Evolutionary conservation across 1,140 invertebrate species (phyloP), one percentile per base, ranked within the genome.

Genomic region (Venturia canescens): DNA sequence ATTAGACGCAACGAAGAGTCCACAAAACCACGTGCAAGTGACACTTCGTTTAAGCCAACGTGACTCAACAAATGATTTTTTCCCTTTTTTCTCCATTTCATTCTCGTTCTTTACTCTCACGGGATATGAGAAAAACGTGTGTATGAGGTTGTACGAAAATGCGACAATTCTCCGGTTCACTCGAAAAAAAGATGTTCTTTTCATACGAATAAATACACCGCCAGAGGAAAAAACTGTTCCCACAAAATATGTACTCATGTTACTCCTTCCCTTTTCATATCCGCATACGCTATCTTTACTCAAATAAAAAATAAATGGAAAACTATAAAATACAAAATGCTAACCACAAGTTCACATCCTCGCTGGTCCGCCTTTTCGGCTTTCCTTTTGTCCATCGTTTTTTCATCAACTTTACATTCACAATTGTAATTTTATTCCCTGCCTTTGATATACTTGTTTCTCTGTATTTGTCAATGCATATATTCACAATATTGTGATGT

Each of bases 31-130:
- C 48, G 75, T 84, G 81, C 75, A 81, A 71, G 82, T 83, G 87
- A 86, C 84, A 86, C 84, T 86, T 87, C 87, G 84, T 87, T 87
- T 84, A 87, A 87, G 69, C 82, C 80, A 60, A 27, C 48, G 48
- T 57, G 74, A 31, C 50, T 60, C 34, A 7, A 38, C 34, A 7
- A 38, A 31, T 75, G 76, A 78, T 82, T 78, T 60, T 66, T 34
- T 31, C 23, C 38, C 66, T 11, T 70, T 63, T 77, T 67, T 48
- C 38, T 81, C 71, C 78, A 34, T 78, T 29, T 67, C 21, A 34
- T 78, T 9, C 29, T 29, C 38, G 21, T 34, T 7, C 53, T 44
- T 77, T 44, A 44, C 38, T 44, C 57, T 53, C 50, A 21, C 1
- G 5, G 6, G n/a, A 18, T 53, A 53, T 53, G 23, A n/a, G 23